Evolutionary conservation across 2,888 invertebrate genomes (phyloP).

Genomic region (Conchocele bisecta): DNA sequence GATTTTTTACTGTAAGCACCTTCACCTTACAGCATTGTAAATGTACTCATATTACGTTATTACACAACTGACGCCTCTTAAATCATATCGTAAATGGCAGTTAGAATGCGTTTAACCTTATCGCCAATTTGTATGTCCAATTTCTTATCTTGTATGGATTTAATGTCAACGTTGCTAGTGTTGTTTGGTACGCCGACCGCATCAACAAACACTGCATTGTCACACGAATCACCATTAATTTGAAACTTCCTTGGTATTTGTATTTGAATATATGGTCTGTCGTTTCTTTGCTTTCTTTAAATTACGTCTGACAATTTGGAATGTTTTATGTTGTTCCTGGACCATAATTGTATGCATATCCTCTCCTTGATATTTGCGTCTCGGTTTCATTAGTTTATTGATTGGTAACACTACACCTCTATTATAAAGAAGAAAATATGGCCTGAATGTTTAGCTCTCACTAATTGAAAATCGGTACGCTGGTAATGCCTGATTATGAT

Average conservation of each 20-base stretch:
- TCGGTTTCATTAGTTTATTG: constrained; percentile 25
- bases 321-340: constrained; percentile 18
- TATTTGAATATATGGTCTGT: constrained; percentile 13
- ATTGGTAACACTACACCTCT: constrained; percentile 29
- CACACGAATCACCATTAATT: too few species aligned
- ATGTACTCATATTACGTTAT: too few species aligned
- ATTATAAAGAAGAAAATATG: constrained; percentile 28
- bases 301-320: constrained; percentile 10
- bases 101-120: too few species aligned
- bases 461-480: neutral
- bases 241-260: constrained; percentile 5
- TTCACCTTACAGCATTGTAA: too few species aligned
- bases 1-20: too few species aligned
- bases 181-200: too few species aligned
- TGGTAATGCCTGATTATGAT: neutral
- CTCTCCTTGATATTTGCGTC: constrained; percentile 23
- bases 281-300: constrained; percentile 18
- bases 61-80: too few species aligned
- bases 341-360: constrained; percentile 11
- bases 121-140: too few species aligned
- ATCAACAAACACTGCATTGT: too few species aligned
- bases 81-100: too few species aligned
- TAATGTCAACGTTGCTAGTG: too few species aligned
- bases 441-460: neutral
- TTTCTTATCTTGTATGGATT: too few species aligned